A percentile compares a stretch with the other conserved stretches of the same genome.
Evolutionary conservation across 2,797 vertebrate genomes (phyloP).

Genomic region (Spinus pinus): DNA sequence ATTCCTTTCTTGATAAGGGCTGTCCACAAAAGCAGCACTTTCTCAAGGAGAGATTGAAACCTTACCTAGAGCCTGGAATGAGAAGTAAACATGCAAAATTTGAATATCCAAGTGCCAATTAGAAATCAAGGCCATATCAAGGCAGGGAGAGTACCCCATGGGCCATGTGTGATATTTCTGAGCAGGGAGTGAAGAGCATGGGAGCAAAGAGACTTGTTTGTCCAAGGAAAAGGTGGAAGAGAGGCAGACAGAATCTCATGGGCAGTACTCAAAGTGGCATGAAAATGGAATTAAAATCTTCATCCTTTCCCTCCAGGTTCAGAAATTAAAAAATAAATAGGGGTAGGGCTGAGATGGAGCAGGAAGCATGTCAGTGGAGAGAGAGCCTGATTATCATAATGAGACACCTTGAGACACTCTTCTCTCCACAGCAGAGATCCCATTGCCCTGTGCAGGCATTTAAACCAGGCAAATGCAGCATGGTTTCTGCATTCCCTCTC

Average conservation of each 20-base stretch:
- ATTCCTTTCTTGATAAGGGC: too few species aligned
- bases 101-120: background rate
- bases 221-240: background rate
- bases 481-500: background rate
- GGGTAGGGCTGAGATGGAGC: background rate
- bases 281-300: conserved; percentile 25
- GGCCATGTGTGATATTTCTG: background rate
- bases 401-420: background rate
- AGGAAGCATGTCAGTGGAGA: background rate
- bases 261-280: background rate
- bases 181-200: background rate
- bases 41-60: too few species aligned
- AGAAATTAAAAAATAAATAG: background rate
- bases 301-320: background rate
- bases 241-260: background rate
- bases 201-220: background rate
- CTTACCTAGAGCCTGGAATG: too few species aligned
- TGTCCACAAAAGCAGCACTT: too few species aligned
- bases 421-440: background rate
- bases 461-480: background rate
- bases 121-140: background rate
- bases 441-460: background rate
- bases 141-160: background rate
- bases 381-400: background rate
- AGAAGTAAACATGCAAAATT: background rate